These are phyloP conservation scores for Nettapus auritus DNA, from an alignment of 2,113 vertebrate species.

Conservation along the genomic window DNA sequence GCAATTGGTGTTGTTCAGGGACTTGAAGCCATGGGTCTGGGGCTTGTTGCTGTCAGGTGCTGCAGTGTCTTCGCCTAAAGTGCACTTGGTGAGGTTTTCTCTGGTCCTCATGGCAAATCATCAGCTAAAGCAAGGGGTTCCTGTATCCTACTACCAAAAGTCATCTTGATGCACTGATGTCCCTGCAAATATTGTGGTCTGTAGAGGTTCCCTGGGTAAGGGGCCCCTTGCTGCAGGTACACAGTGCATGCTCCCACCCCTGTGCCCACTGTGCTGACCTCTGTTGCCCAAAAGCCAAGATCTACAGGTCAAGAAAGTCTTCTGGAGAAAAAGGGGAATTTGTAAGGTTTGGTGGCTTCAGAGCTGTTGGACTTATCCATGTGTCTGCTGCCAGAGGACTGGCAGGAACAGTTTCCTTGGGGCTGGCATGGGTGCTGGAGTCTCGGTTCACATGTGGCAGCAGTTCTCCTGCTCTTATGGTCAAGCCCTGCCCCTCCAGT, in stretches of 20 bases:
- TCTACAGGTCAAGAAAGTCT: background rate
- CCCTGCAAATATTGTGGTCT: background rate
- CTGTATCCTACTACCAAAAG: background rate
- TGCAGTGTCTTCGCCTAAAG: background rate
- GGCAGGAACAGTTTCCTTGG: background rate
- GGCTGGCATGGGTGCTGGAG: background rate
- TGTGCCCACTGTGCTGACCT: background rate
- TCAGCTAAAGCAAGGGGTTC: background rate
- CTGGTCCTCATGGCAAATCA: background rate
- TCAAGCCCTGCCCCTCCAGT: rapidly evolving
- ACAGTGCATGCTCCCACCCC: background rate
- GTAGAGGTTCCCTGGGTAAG: background rate
- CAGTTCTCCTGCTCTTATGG: background rate
- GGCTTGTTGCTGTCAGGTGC: background rate
- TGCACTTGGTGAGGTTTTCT: background rate
- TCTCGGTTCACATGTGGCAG: background rate
- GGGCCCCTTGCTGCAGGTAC: background rate
- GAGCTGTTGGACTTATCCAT: background rate
- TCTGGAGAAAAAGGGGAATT: background rate
- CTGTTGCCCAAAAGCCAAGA: background rate
- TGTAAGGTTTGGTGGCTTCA: rapidly evolving
- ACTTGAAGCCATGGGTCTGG: background rate
- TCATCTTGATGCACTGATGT: rapidly evolving
- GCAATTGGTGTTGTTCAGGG: background rate
- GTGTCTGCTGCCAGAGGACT: background rate